Percentiles rank a stretch among this genome's conserved stretches.
These are phyloP conservation scores for rabbit (Oryctolagus cuniculus) DNA, from an alignment of 2,113 vertebrate genomes.

Conservation along the genomic window DNA sequence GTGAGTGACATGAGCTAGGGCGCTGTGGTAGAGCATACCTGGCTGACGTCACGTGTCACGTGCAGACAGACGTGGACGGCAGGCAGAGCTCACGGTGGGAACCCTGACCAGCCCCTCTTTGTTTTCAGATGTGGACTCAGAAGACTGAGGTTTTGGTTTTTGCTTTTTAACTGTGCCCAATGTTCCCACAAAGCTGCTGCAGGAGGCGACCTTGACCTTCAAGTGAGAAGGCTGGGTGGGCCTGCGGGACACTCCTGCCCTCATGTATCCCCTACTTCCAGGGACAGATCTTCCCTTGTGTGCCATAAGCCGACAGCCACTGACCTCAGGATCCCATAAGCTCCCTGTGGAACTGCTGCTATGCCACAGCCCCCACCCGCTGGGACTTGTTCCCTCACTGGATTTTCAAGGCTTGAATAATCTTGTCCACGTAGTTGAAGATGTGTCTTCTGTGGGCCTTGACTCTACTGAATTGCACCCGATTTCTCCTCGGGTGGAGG, in stretches of 20 bases:
- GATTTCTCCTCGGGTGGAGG: not conserved
- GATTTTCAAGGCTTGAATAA: not conserved
- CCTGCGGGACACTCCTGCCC: not conserved
- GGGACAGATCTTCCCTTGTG: not conserved
- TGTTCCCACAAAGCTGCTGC: conserved; percentile 45
- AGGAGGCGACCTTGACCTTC: not conserved
- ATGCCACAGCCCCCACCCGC: not conserved
- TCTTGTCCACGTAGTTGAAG: conserved; percentile 28
- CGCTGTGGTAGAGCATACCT: conserved; percentile 96
- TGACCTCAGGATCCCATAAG: not conserved
- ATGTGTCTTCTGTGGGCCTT: not conserved
- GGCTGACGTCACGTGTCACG: conserved; percentile 95
- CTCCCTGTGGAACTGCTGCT: conserved; percentile 60
- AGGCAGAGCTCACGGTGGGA: conserved; percentile 96
- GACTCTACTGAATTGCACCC: not conserved
- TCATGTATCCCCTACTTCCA: not conserved
- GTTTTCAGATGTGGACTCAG: conserved; percentile 34
- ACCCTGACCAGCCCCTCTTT: conserved; percentile 86
- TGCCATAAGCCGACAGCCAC: conserved; percentile 9
- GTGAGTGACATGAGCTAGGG: conserved; percentile 99
- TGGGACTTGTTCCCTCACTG: not conserved
- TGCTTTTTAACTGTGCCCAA: conserved; percentile 32
- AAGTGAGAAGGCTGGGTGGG: not conserved
- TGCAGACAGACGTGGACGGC: conserved; percentile 97
- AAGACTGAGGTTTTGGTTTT: not conserved